Evolutionary conservation across 2,113 vertebrate genomes (phyloP), one percentile per base, ranked within the genome.

Genomic region (Gallinago media): DNA sequence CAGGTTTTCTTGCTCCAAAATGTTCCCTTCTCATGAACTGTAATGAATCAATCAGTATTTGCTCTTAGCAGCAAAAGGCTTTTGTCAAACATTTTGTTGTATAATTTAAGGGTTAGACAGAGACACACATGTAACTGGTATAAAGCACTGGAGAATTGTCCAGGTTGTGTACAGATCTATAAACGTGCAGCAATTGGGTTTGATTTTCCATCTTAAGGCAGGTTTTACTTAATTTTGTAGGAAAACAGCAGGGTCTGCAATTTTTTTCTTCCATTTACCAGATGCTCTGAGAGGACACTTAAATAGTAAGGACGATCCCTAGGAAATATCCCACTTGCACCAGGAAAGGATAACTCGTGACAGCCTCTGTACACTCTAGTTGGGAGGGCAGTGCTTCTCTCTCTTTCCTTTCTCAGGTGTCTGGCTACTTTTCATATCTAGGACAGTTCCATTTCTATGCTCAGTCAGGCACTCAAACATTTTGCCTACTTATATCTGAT

Each of bases 401-500:
- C 17, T 81, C 47, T 55, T 55, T 79, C 31, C 74, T 85, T 71
- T 55, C 90, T 91, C 77, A 87, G 90, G 56, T 72, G 5, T 47
- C 15, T 44, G 56, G 59, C 62, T 72, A 34, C 88, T 84, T 82
- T 76, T 93, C 55, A 55, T 78, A 46, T 68, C 47, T 7, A 2
- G 59, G 76, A 78, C 31, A 73, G 72, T 62, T 82, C 81, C 17
- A 70, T 92, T 91, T 89, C 88, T 96, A 80, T 92, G 76, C 67
- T 96, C 92, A 94, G 79, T 66, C 91, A 88, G 90, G 79, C 84
- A 90, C 86, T 97, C 91, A 90, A 93, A 83, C 68, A 63, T 95
- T 97, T 96, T 94, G 86, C 92, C 94, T 97, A 97, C 97, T 97
- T 98, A 93, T 89, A 92, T 94, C 95, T 96, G 87, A 54, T 95